These are phyloP conservation scores for Phyllotreta striolata DNA, from an alignment of 2,888 invertebrate species.

Conservation along the genomic window DNA sequence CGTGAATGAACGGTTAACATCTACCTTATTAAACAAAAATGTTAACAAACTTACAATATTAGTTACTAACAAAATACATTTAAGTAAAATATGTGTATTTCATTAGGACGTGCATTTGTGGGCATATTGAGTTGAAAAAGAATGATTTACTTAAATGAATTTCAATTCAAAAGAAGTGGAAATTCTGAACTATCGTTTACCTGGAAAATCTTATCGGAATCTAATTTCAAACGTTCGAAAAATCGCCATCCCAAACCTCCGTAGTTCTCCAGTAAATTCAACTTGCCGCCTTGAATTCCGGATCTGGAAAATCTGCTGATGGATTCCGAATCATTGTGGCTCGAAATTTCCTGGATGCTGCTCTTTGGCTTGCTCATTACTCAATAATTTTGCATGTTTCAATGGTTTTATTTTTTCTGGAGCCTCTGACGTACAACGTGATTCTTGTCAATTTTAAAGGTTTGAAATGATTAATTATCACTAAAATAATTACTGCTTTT, in stretches of 20 bases:
- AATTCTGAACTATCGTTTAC: constrained; percentile 36
- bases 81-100: background rate
- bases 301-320: no score
- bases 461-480: no score
- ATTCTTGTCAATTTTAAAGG: no score
- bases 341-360: no score
- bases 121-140: background rate
- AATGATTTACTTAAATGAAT: background rate
- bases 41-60: constrained; percentile 6
- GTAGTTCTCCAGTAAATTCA: constrained; percentile 36
- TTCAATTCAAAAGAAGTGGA: background rate
- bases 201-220: constrained; percentile 52
- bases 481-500: no score
- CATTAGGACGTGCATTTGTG: background rate
- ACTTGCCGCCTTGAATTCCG: constrained; percentile 2
- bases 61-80: constrained; percentile 10
- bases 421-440: no score
- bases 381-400: no score
- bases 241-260: constrained; percentile 51
- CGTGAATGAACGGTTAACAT: constrained; percentile 49
- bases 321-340: no score
- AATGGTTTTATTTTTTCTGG: no score
- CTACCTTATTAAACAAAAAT: constrained; percentile 48
- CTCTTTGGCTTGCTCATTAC: no score
- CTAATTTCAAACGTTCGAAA: constrained; percentile 44